Percentiles rank a stretch among this genome's conserved stretches.
Evolutionary conservation across 64 coral and sea anemone species (phyloP).

Genomic region (Montipora sp.): DNA sequence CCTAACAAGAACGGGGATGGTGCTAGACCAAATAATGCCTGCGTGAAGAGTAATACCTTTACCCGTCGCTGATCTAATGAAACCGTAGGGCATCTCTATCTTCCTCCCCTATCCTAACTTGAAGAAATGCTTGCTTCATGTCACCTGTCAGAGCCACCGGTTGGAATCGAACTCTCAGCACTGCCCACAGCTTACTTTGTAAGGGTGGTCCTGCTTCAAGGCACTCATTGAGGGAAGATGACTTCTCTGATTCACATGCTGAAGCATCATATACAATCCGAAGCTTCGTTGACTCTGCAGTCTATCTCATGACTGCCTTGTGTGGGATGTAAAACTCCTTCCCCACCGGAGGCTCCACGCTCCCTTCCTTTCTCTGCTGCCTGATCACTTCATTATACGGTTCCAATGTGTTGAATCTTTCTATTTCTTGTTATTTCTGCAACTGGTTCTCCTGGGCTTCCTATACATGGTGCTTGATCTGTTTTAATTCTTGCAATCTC

Average conservation of each 20-base stretch:
- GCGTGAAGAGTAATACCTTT: slow-evolving; percentile 17
- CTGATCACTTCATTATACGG: slow-evolving; percentile 11
- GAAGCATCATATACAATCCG: slow-evolving; percentile 26
- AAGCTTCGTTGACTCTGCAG: neutral
- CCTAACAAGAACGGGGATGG: slow-evolving; percentile 68
- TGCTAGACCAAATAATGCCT: slow-evolving; percentile 44
- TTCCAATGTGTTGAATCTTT: neutral
- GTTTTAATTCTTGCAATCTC: slow-evolving; percentile 50
- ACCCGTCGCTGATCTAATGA: neutral
- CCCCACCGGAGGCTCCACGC: neutral
- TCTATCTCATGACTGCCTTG: neutral
- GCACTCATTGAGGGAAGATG: slow-evolving; percentile 32
- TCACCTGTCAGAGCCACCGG: slow-evolving; percentile 6
- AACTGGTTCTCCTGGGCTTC: slow-evolving; percentile 13
- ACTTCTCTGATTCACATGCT: neutral
- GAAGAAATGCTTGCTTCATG: neutral
- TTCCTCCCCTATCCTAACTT: neutral
- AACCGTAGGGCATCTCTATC: slow-evolving; percentile 10
- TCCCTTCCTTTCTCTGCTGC: neutral
- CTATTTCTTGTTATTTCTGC: neutral
- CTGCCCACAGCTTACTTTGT: no score
- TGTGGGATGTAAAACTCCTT: slow-evolving; percentile 47
- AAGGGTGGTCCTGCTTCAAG: no score
- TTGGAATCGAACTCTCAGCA: no score
- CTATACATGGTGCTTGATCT: neutral